Base-by-base conservation (phyloP, 2,797 vertebrate genomes). In the Lindbergichthys nudifrons region DNA sequence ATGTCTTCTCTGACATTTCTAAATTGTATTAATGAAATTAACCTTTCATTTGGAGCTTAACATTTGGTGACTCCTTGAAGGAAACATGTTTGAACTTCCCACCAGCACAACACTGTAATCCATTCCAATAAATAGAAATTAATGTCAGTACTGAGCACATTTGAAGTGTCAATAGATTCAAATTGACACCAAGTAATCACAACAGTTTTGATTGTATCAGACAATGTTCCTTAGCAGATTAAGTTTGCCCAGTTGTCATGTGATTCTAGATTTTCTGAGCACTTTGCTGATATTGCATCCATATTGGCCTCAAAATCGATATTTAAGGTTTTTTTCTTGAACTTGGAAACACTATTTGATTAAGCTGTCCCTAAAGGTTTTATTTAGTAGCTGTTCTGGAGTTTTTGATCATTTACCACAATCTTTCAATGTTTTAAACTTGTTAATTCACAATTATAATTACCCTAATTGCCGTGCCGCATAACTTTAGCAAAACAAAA, bases 321-420 rank as follows among this genome's bases (percentile, higher is more conserved):
- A 26, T 52, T 14, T 10, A 53, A 13, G 48, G 3, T 52, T 43
- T 18, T 26, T 2, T 19, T 23, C 36, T 52, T 42, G 0, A 65
- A 4, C 48, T 52, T 42, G 39, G 5, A 58, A 58, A 14, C 30
- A 50, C 18, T 12, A 50, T 13, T 36, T 39, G n/a, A 23, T 21
- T 30, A 21, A 39, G 26, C 21, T 32, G 12, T 10, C 39, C 32
- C 32, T 26, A 26, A 3, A 18, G 21, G 36, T 32, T 41, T 15
- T 10, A 51, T 63, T 50, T 19, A 63, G 26, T 15, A 41, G 47
- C 63, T 52, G 19, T 52, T 42, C 19, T 65, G 36, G 19, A 65
- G 48, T 19, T 13, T 65, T 65, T 43, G 14, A 42, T 42, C 16
- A 51, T 51, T 7, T 61, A 13, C 16, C 23, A 45, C 12, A 0